phyloP scores from a whole-genome alignment of 2,888 invertebrate genomes.

The Linyphia triangularis region DNA sequence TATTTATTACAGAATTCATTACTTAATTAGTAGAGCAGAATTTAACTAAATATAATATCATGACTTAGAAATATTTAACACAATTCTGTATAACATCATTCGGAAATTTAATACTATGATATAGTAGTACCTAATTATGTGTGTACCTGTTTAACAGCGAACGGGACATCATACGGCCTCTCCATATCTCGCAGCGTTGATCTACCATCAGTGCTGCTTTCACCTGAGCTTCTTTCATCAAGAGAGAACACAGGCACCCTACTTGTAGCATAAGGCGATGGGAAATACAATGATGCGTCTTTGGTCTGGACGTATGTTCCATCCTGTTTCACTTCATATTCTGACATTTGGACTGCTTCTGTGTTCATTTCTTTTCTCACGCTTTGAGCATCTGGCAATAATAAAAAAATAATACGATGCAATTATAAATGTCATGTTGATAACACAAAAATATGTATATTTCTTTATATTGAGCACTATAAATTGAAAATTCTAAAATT shows the following conservation, averaged over 20 bases:
- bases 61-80: too few species aligned
- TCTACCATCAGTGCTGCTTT: constrained; percentile 72
- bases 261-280: constrained; percentile 71
- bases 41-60: too few species aligned
- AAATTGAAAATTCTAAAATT: too few species aligned
- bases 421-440: too few species aligned
- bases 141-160: constrained; percentile 73
- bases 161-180: constrained; percentile 73
- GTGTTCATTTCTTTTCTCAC: constrained; percentile 62
- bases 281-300: constrained; percentile 61
- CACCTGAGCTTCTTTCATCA: constrained; percentile 68
- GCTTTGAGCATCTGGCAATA: constrained; percentile 54
- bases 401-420: not conserved
- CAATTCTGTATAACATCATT: not conserved
- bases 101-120: not conserved
- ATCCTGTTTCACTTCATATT: constrained; percentile 69
- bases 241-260: constrained; percentile 63
- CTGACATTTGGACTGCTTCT: constrained; percentile 72
- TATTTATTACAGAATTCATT: too few species aligned
- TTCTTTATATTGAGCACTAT: too few species aligned
- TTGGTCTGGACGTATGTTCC: constrained; percentile 59
- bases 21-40: too few species aligned
- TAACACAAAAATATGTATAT: too few species aligned
- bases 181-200: constrained; percentile 65
- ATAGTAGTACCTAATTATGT: not conserved